phyloP scores from a whole-genome alignment of 2,888 invertebrate species.

The Rosalia funebris region DNA sequence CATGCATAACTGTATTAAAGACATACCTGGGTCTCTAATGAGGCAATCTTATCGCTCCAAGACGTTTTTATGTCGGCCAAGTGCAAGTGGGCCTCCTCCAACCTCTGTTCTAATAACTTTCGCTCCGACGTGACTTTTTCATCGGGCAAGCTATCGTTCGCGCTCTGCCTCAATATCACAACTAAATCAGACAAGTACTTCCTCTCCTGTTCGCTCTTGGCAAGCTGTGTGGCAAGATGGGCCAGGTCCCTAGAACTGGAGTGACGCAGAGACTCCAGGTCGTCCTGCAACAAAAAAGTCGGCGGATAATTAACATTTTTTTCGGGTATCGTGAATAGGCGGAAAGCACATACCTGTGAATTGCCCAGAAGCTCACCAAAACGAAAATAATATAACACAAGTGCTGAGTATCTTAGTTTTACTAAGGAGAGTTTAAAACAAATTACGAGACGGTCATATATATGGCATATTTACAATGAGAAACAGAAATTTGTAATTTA shows the following conservation, averaged over 20 bases:
- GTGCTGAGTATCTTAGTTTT: slow-evolving; percentile 27
- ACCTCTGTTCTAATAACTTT: slow-evolving; percentile 76
- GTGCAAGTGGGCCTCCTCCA: slow-evolving; percentile 88
- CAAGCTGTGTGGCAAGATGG: slow-evolving; percentile 74
- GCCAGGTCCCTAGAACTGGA: slow-evolving; percentile 78
- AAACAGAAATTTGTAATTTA: too few relatives aligned
- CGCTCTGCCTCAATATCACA: slow-evolving; percentile 68
- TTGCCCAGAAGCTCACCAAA: slow-evolving; percentile 58
- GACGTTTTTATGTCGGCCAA: slow-evolving; percentile 89
- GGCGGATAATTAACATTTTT: slow-evolving; percentile 6
- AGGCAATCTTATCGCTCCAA: slow-evolving; percentile 91
- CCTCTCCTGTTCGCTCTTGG: slow-evolving; percentile 80
- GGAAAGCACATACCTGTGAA: slow-evolving; percentile 63
- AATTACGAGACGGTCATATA: too few relatives aligned
- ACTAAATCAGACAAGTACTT: slow-evolving; percentile 75
- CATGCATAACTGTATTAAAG: too few relatives aligned
- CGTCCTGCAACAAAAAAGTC: slow-evolving; percentile 71
- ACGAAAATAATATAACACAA: slow-evolving; percentile 42
- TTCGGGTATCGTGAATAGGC: slow-evolving; percentile 24
- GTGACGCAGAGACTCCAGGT: slow-evolving; percentile 79
- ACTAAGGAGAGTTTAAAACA: too few relatives aligned
- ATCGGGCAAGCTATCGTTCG: slow-evolving; percentile 66
- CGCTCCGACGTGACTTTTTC: slow-evolving; percentile 70
- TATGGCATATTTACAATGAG: too few relatives aligned
- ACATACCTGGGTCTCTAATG: slow-evolving; percentile 90